phyloP scores from a whole-genome alignment of 2,797 vertebrate genomes.

The Pipistrellus kuhlii region DNA sequence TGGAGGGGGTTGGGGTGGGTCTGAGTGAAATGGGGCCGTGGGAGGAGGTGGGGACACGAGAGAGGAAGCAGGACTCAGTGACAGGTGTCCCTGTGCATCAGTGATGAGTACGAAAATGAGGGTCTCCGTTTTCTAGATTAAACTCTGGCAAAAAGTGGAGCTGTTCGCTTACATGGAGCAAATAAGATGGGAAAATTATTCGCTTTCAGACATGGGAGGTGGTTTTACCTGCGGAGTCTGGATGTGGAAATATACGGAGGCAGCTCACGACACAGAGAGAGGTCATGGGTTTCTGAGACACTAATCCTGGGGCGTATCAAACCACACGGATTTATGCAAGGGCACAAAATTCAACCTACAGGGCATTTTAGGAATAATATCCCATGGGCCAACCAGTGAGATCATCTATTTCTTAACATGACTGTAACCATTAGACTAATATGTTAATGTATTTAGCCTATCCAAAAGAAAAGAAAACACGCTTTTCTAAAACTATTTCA shows the following conservation, averaged over 20 bases:
- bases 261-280: not conserved
- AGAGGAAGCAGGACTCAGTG: not conserved
- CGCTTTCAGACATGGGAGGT: not conserved
- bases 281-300: not conserved
- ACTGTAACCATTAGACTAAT: not conserved
- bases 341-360: not conserved
- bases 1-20: not conserved
- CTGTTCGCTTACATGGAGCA: not conserved
- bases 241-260: not conserved
- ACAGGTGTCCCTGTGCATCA: not conserved
- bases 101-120: not conserved
- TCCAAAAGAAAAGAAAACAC: not conserved
- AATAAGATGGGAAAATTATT: not conserved
- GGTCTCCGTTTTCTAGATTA: not conserved
- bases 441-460: not conserved
- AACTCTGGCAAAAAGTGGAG: not conserved
- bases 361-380: not conserved
- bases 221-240: not conserved
- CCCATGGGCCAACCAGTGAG: not conserved
- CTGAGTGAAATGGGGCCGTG: not conserved
- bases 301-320: not conserved
- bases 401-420: not conserved
- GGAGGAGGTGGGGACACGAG: not conserved
- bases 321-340: not conserved
- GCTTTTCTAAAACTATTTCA: constrained; percentile 45